These are phyloP conservation scores for Harpagifer antarcticus DNA, from an alignment of 2,797 vertebrate species.

Conservation along the genomic window DNA sequence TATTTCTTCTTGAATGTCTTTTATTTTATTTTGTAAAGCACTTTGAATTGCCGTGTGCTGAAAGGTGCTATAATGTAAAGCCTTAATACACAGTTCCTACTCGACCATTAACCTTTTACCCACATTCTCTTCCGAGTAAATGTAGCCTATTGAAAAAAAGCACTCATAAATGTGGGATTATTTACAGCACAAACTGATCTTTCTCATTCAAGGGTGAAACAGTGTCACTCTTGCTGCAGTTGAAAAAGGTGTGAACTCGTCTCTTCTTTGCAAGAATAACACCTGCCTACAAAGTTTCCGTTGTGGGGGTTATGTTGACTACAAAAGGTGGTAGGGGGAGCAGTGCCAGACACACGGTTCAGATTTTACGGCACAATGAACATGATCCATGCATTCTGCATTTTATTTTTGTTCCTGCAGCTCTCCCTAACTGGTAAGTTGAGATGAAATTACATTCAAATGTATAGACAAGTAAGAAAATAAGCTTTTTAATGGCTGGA, in stretches of 20 bases:
- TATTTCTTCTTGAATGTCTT: no score
- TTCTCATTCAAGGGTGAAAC: not conserved
- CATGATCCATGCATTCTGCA: constrained; percentile 37
- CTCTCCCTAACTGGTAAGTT: constrained; percentile 68
- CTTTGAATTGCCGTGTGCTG: no score
- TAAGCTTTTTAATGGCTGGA: not conserved
- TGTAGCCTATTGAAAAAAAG: not conserved
- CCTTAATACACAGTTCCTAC: not conserved
- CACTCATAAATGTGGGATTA: not conserved
- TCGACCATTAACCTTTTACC: not conserved
- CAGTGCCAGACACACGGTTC: not conserved
- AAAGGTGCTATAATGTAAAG: not conserved
- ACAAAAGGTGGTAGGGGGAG: not conserved
- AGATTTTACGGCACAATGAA: not conserved
- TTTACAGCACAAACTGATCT: not conserved
- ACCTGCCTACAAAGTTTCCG: constrained; percentile 58
- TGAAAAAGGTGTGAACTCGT: not conserved
- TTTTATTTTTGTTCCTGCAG: constrained; percentile 37
- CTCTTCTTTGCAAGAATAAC: not conserved
- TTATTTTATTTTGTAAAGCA: no score
- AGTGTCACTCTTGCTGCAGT: constrained; percentile 2
- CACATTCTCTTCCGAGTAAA: not conserved
- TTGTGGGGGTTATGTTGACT: constrained; percentile 4
- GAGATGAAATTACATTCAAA: not conserved
- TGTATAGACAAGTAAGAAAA: not conserved